Conservation (phyloP, 2,797 vertebrate species). For the Lindbergichthys nudifrons region DNA sequence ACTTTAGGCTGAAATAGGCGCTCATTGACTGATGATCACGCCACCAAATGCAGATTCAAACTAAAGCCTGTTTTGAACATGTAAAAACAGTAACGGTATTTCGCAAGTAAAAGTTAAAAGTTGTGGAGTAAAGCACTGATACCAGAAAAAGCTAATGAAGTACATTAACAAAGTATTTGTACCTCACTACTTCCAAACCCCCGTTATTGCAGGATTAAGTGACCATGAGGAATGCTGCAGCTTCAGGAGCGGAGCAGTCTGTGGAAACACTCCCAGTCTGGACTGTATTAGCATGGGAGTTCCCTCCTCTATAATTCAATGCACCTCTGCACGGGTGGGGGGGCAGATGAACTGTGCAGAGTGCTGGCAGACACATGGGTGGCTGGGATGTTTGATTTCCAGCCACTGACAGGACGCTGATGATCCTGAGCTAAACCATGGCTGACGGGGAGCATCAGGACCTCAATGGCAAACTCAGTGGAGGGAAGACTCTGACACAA, state of each 20-base stretch:
- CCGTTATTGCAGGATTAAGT: slow-evolving; percentile 29
- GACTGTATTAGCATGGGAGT: slow-evolving; percentile 58
- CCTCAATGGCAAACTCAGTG: slow-evolving; percentile 9
- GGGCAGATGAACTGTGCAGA: slow-evolving; percentile 21
- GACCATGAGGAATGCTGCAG: slow-evolving; percentile 44
- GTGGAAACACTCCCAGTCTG: slow-evolving; percentile 65
- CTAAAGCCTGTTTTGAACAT: no score
- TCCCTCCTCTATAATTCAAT: slow-evolving; percentile 49
- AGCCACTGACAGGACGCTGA: no score
- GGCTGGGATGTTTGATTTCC: slow-evolving; percentile 22
- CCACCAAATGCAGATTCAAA: no score
- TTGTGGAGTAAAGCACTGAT: no score
- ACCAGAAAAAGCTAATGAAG: no score
- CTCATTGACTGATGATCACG: no score
- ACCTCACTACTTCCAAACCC: not conserved
- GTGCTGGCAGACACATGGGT: slow-evolving; percentile 40
- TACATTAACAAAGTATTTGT: no score
- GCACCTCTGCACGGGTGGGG: slow-evolving; percentile 36
- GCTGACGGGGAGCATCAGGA: slow-evolving; percentile 7
- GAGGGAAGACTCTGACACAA: slow-evolving; percentile 5
- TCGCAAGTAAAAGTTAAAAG: no score
- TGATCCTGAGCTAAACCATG: slow-evolving; percentile 49
- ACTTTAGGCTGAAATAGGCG: no score
- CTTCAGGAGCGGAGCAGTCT: slow-evolving; percentile 44
- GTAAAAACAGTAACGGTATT: no score